A percentile compares a stretch with the other conserved stretches of the same genome.
phyloP scores from a whole-genome alignment of 2,797 vertebrate genomes.

The Hemibagrus guttatus region DNA sequence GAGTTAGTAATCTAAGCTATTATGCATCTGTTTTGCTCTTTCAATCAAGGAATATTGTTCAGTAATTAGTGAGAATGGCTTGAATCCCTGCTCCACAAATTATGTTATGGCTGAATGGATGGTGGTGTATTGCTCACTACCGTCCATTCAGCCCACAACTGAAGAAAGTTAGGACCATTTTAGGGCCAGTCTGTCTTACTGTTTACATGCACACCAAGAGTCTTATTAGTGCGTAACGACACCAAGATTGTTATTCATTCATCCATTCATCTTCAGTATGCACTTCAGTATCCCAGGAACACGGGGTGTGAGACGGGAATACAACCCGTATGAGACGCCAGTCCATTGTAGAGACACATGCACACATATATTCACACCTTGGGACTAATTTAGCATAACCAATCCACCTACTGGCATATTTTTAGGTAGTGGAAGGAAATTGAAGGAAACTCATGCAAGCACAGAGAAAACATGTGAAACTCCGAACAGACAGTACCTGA shows the following conservation, averaged over 20 bases:
- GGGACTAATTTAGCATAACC: background rate
- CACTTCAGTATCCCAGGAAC: background rate
- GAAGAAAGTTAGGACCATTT: background rate
- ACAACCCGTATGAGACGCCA: background rate
- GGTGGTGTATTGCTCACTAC: background rate
- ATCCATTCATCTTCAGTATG: background rate
- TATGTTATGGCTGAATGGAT: constrained; percentile 3
- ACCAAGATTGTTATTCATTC: constrained; percentile 1
- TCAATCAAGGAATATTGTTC: constrained; percentile 25
- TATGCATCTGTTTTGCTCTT: background rate
- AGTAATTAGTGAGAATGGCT: constrained; percentile 17
- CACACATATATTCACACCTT: background rate
- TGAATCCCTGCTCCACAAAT: constrained; percentile 13
- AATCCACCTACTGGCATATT: background rate
- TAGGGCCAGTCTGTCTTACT: background rate
- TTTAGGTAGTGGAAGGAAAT: background rate
- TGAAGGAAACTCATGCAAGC: background rate
- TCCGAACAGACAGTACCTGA: background rate
- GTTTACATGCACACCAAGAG: background rate
- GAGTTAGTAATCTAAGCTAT: background rate
- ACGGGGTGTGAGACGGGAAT: background rate
- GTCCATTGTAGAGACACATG: background rate
- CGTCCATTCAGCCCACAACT: background rate
- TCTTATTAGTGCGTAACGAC: background rate
- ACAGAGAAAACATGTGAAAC: background rate